A percentile compares a stretch with the other conserved stretches of the same genome.
These are phyloP conservation scores for Megaptera novaeangliae DNA, from an alignment of 2,113 vertebrate species.

Conservation along the genomic window DNA sequence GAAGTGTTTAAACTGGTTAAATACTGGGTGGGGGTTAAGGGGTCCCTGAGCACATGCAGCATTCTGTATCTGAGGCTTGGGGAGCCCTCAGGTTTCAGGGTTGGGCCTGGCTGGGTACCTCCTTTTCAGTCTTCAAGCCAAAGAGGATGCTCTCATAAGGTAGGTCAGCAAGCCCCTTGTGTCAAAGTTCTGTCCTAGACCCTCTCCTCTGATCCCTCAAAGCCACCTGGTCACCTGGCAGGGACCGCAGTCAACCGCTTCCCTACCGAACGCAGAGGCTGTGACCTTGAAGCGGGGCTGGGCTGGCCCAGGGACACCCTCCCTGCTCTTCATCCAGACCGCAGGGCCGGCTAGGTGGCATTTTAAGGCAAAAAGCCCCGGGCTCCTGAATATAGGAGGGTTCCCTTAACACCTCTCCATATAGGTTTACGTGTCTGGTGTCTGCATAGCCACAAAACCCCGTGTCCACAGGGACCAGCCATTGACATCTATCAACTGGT, in stretches of 20 bases:
- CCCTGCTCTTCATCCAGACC: background rate
- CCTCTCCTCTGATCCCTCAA: background rate
- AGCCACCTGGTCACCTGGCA: background rate
- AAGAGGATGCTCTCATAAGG: background rate
- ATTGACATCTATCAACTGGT: background rate
- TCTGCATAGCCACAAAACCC: background rate
- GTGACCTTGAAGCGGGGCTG: background rate
- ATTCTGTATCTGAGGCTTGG: background rate
- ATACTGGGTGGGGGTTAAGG: background rate
- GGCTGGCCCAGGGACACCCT: background rate
- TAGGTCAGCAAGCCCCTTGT: background rate
- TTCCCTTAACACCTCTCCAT: background rate
- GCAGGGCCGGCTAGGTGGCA: rapidly evolving
- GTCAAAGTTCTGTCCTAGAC: background rate
- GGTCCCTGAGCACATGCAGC: background rate
- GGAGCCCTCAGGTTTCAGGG: background rate
- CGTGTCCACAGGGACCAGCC: background rate
- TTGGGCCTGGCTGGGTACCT: background rate
- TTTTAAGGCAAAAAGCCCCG: background rate
- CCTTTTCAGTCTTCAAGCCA: background rate
- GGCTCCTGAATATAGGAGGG: background rate
- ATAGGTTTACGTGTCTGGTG: rapidly evolving
- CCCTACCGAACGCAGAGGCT: background rate
- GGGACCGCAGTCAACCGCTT: rapidly evolving
- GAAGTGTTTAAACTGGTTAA: background rate